Conservation (phyloP, 2,113 vertebrate genomes). For the Herpetotheres cachinnans region DNA sequence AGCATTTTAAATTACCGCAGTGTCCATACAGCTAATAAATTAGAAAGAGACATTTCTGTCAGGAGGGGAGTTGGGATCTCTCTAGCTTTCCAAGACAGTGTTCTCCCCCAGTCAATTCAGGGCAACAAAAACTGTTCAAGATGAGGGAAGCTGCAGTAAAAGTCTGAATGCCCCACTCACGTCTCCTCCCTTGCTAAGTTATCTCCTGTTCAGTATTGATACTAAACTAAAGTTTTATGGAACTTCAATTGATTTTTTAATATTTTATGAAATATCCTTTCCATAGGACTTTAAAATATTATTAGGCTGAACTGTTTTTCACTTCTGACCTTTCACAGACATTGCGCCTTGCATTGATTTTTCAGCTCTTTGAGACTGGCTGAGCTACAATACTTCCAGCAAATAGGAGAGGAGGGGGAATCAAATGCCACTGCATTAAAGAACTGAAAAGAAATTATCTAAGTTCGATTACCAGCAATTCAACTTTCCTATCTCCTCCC, state of each 20-base stretch:
- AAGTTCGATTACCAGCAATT: slow-evolving; percentile 46
- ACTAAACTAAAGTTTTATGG: slow-evolving; percentile 22
- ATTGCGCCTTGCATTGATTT: slow-evolving; percentile 51
- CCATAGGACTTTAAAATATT: slow-evolving; percentile 46
- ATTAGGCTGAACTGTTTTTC: slow-evolving; percentile 52
- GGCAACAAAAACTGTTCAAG: background rate
- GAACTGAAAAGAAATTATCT: slow-evolving; percentile 2
- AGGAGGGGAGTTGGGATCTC: background rate
- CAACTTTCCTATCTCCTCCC: background rate
- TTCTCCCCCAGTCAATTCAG: background rate
- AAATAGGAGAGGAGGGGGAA: background rate
- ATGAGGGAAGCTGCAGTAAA: background rate
- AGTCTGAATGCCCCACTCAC: background rate
- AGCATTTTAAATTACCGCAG: background rate
- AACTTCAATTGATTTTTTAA: slow-evolving; percentile 54
- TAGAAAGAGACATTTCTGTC: background rate
- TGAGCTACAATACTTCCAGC: slow-evolving; percentile 7
- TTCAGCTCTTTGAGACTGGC: slow-evolving; percentile 28
- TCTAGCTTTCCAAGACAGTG: background rate
- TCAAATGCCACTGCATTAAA: slow-evolving; percentile 16
- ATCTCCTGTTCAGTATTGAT: background rate
- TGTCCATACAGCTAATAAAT: background rate
- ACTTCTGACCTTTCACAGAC: slow-evolving; percentile 54
- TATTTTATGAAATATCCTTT: slow-evolving; percentile 28
- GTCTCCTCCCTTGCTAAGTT: background rate